Base-by-base conservation (phyloP, 2,113 vertebrate genomes). In the Cynopterus brachyotis region DNA sequence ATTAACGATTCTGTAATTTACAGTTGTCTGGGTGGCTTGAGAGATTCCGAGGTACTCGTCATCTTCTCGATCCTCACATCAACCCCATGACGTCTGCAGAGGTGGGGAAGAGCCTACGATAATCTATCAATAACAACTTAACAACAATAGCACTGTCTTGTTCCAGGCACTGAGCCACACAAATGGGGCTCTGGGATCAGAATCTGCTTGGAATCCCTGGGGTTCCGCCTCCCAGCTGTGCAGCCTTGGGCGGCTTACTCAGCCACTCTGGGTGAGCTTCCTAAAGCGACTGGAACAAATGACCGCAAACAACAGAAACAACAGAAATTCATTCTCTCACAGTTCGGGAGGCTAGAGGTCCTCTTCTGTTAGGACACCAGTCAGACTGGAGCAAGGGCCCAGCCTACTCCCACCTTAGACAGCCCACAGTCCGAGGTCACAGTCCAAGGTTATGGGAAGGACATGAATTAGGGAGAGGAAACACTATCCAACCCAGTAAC, bases 21-120 rank as follows among this genome's bases (percentile, higher is more conserved):
- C 76, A 30, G 59, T 35, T 80, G 59, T 76, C 90, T 75, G n/a
- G 69, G 82, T 91, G n/a, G n/a, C 70, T 62, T 75, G 75, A 88
- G 72, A 28, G 30, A 55, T 26, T 55, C 22, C 62, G 79, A 87
- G 76, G 69, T 9, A 0, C 40, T 88, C 82, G 22, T 91, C 66
- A 53, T 70, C 86, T 76, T 79, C 11, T 45, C 3, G 28, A 45
- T 69, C 45, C 42, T 64, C 66, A 6, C 53, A 9, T 79, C 93
- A 79, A 13, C 80, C 45, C 78, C 0, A 0, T 5, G 60, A 92
- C 72, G 62, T 6, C 9, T 26, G 50, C 45, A 2, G 86, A 57
- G 66, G 32, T 40, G 53, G 64, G 35, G 75, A 32, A 9, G 37
- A 69, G 35, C 50, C 17, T 0, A 0, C 0, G 1, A 24, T 30